phyloP scores from a whole-genome alignment of 92 coral and sea anemone genomes.

The Parazoanthus atlanticus region DNA sequence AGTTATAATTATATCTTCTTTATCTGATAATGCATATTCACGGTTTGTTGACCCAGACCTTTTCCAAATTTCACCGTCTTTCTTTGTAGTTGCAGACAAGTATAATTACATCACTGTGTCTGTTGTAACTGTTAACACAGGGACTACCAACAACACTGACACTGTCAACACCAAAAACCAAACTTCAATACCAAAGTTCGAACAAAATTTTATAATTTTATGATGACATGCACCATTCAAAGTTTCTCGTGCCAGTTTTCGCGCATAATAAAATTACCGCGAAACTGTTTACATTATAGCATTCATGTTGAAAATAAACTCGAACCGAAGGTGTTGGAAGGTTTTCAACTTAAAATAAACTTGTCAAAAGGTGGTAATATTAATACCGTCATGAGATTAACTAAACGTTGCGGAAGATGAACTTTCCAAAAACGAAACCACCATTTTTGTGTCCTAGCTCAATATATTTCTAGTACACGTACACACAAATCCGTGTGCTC shows the following conservation, averaged over 20 bases:
- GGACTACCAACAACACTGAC: background rate
- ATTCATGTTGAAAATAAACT: background rate
- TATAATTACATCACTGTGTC: background rate
- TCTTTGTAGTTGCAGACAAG: background rate
- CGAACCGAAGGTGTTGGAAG: background rate
- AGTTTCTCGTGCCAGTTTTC: slow-evolving; percentile 44
- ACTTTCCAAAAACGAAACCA: background rate
- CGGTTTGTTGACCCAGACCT: background rate
- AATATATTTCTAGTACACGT: slow-evolving; percentile 40
- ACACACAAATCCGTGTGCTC: background rate
- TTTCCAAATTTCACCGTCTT: background rate
- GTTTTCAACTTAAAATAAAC: background rate
- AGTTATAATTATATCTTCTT: background rate
- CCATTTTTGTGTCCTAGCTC: slow-evolving; percentile 14
- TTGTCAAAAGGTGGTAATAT: slow-evolving; percentile 1
- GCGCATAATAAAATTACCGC: slow-evolving; percentile 45
- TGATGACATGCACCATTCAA: background rate
- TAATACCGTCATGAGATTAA: background rate
- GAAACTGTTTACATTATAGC: slow-evolving; percentile 24
- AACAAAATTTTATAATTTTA: background rate
- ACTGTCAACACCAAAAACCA: background rate
- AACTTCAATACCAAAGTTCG: background rate
- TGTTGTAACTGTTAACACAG: background rate
- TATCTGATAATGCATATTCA: background rate
- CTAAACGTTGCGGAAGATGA: background rate